Percentiles rank a stretch among this genome's conserved stretches.
Conservation (phyloP, 1,140 invertebrate genomes). For the Cyrtorhinus lividipennis region DNA sequence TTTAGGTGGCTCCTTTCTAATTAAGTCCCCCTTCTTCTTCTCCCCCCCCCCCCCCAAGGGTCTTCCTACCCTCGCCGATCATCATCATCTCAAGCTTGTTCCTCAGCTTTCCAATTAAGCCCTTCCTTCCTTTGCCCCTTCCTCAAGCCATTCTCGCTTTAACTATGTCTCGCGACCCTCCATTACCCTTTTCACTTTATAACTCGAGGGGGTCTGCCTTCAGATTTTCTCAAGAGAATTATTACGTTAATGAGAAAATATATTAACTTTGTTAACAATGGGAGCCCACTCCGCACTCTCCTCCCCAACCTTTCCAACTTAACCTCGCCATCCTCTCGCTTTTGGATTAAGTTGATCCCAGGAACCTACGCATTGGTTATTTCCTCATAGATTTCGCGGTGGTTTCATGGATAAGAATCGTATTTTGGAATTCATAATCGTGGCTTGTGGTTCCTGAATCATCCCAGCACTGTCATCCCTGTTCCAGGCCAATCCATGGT, state of each 20-base stretch:
- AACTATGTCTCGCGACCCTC: not conserved
- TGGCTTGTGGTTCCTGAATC: no score
- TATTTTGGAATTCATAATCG: no score
- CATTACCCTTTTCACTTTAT: not conserved
- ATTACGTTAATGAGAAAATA: not conserved
- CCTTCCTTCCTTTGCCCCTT: not conserved
- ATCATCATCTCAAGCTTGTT: not conserved
- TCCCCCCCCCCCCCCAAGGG: not conserved
- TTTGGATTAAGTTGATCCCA: no score
- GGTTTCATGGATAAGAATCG: no score
- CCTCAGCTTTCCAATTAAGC: not conserved
- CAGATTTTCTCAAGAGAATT: not conserved
- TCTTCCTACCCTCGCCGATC: not conserved
- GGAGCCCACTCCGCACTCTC: no score
- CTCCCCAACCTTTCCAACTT: no score
- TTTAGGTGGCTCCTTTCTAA: not conserved
- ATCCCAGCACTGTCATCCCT: no score
- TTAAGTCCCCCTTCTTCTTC: not conserved
- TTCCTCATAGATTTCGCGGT: no score
- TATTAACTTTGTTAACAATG: not conserved
- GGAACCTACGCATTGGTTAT: no score
- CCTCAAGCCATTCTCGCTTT: not conserved
- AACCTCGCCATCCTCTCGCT: no score
- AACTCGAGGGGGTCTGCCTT: not conserved
- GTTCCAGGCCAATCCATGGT: no score